Percentiles rank a stretch among this genome's conserved stretches.
Conservation (phyloP, 1,140 invertebrate genomes). For the Bursaphelenchus mucronatus region DNA sequence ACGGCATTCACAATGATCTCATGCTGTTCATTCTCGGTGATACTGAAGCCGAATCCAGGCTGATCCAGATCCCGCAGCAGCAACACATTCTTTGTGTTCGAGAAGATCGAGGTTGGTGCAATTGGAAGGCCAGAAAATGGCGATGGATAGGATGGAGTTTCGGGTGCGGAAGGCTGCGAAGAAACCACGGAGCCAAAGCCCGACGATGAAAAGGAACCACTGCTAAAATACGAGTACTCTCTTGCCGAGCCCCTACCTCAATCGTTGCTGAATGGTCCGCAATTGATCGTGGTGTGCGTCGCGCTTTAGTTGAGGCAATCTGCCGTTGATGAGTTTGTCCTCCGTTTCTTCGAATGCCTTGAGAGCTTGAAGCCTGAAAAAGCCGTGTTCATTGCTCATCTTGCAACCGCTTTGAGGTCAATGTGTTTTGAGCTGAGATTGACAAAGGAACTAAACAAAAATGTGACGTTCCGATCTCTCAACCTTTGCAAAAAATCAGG, state of each 20-base stretch:
- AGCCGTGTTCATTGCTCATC: not conserved
- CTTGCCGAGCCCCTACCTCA: slow-evolving; percentile 1
- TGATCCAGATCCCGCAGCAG: slow-evolving; percentile 10
- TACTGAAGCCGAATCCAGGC: slow-evolving; percentile 13
- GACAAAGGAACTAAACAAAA: not conserved
- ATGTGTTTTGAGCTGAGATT: not conserved
- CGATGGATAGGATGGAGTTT: slow-evolving; percentile 14
- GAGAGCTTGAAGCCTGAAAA: slow-evolving; percentile 13
- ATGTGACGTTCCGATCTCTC: no score
- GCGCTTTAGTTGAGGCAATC: not conserved
- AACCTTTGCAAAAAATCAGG: no score
- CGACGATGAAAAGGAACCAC: slow-evolving; percentile 18
- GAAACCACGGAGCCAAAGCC: slow-evolving; percentile 5
- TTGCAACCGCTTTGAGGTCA: not conserved
- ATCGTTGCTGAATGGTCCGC: slow-evolving; percentile 8
- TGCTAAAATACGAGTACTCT: slow-evolving; percentile 2
- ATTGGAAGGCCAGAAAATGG: not conserved
- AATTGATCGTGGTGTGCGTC: not conserved
- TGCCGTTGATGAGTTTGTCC: slow-evolving; percentile 6
- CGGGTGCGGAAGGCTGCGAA: slow-evolving; percentile 5
- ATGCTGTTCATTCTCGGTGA: slow-evolving; percentile 3
- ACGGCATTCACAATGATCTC: slow-evolving; percentile 11
- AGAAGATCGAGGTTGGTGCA: slow-evolving; percentile 11
- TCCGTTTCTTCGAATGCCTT: slow-evolving; percentile 12
- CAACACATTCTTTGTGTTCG: slow-evolving; percentile 18